phyloP scores from a whole-genome alignment of 2,113 vertebrate species.

The Syngnathus scovelli region DNA sequence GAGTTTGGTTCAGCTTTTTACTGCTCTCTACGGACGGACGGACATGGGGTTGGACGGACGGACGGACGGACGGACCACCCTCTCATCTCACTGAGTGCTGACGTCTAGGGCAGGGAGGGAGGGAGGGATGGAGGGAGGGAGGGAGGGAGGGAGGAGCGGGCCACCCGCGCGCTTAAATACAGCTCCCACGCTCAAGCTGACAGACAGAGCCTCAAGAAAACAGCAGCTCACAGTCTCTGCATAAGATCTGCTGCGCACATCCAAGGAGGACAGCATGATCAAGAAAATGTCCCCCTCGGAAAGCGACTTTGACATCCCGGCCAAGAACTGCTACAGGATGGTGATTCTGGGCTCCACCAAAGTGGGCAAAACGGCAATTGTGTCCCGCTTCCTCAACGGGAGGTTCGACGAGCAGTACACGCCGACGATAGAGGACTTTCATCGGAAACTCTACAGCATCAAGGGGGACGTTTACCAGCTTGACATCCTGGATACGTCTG shows the following conservation, averaged over 20 bases:
- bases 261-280: constrained; percentile 75
- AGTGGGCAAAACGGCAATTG: constrained; percentile 96
- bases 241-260: not conserved
- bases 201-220: constrained; percentile 11
- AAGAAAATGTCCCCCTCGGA: constrained; percentile 91
- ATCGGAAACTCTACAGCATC: constrained; percentile 98
- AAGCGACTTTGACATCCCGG: constrained; percentile 84
- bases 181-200: not conserved
- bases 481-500: constrained; percentile 93
- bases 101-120: constrained; percentile 49
- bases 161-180: constrained; percentile 32
- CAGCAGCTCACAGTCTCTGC: not conserved
- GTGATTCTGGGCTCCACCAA: constrained; percentile 96
- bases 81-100: constrained; percentile 22
- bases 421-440: constrained; percentile 97
- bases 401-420: constrained; percentile 96
- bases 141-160: constrained; percentile 22
- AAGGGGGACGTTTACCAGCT: constrained; percentile 93
- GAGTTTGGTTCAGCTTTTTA: constrained; percentile 25
- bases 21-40: not conserved
- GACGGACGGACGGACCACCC: not conserved
- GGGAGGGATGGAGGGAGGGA: too few relatives aligned
- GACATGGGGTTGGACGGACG: too few relatives aligned
- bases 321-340: constrained; percentile 97
- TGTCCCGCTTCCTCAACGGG: constrained; percentile 91